Evolutionary conservation across 2,797 vertebrate species (phyloP).

Genomic region (Hapalemur alaotrensis): DNA sequence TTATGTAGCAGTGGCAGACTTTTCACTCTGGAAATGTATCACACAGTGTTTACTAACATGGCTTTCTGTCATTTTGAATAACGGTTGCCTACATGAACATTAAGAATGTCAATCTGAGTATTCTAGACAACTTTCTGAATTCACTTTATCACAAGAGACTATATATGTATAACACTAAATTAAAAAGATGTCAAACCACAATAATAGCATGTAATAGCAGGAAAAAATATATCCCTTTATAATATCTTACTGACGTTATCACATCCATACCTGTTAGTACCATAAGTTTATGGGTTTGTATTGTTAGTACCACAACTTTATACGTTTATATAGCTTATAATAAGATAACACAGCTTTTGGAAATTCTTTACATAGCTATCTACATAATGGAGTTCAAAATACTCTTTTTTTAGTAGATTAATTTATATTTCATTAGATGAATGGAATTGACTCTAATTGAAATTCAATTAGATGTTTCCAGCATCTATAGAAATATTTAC

Average conservation of each 20-base stretch:
- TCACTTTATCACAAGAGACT: background rate
- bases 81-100: background rate
- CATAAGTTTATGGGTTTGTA: background rate
- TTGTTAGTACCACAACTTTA: background rate
- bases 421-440: background rate
- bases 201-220: background rate
- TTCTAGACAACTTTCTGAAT: background rate
- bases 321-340: background rate
- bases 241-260: background rate
- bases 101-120: background rate
- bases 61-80: slow-evolving; percentile 1
- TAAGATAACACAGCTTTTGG: background rate
- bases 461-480: background rate
- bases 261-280: background rate
- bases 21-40: background rate
- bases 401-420: background rate
- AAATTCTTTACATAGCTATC: background rate
- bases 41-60: background rate
- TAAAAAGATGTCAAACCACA: background rate
- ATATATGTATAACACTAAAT: slow-evolving; percentile 15
- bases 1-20: background rate
- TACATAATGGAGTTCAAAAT: background rate
- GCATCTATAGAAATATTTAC: background rate
- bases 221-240: background rate
- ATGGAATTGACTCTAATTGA: background rate